Percentiles rank a stretch among this genome's conserved stretches.
These are phyloP conservation scores for Tamandua tetradactyla DNA, from an alignment of 2,797 vertebrate genomes.

Conservation along the genomic window DNA sequence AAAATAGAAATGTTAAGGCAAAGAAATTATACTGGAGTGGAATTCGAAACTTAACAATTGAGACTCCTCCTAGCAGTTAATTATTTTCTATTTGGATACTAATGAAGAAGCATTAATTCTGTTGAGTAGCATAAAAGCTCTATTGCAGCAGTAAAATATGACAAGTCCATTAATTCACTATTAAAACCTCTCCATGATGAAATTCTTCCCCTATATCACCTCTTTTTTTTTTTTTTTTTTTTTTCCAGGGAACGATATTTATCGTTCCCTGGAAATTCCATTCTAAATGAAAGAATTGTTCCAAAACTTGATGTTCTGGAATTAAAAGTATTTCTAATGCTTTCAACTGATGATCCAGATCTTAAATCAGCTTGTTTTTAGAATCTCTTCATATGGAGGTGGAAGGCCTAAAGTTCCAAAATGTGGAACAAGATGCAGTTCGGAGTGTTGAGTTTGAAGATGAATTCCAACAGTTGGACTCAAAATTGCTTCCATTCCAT, in stretches of 20 bases:
- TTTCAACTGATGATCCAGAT: neutral
- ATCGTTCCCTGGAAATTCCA: no score
- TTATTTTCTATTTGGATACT: neutral
- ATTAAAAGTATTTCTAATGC: neutral
- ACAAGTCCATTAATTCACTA: neutral
- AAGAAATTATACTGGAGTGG: neutral
- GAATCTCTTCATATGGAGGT: conserved; percentile 85
- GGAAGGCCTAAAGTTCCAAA: conserved; percentile 65
- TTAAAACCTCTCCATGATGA: neutral
- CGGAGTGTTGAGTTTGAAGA: conserved; percentile 16
- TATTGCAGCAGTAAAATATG: neutral
- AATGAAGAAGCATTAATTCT: neutral
- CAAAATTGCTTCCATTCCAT: conserved; percentile 50
- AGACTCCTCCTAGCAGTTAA: neutral
- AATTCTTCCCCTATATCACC: no score
- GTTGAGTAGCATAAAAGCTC: neutral
- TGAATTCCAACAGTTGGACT: conserved; percentile 29
- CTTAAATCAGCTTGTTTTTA: conserved; percentile 75
- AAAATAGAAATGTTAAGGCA: neutral
- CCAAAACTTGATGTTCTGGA: neutral
- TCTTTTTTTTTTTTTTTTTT: no score
- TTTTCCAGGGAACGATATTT: no score
- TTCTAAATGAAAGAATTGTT: neutral
- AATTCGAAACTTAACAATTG: neutral
- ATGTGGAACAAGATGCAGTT: neutral